phyloP scores from a whole-genome alignment of 1,140 invertebrate species.

The Aphaenogaster rudis region DNA sequence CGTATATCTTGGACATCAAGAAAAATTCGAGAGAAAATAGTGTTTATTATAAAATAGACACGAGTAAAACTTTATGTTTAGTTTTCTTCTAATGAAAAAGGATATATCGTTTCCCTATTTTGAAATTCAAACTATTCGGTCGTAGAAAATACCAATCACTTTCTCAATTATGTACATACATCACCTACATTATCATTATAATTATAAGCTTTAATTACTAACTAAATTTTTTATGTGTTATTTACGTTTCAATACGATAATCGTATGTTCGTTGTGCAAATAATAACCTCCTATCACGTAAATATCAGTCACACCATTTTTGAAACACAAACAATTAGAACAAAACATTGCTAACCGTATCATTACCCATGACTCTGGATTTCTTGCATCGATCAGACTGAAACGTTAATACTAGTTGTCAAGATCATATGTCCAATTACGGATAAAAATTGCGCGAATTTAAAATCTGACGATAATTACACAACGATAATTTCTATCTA shows the following conservation, averaged over 20 bases:
- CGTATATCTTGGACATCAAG: background rate
- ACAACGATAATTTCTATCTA: background rate
- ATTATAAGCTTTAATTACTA: conserved; percentile 9
- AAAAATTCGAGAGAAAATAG: conserved; percentile 6
- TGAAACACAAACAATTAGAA: conserved; percentile 11
- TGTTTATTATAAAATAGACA: background rate
- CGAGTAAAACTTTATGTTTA: background rate
- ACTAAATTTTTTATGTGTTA: conserved; percentile 1
- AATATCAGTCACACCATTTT: background rate
- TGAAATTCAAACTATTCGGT: background rate
- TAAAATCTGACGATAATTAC: background rate
- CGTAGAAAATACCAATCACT: background rate
- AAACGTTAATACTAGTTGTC: conserved; percentile 3
- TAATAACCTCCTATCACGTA: conserved; percentile 11
- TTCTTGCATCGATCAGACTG: background rate
- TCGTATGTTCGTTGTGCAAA: background rate
- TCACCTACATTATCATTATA: background rate
- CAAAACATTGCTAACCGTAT: conserved; percentile 20
- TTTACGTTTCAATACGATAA: conserved; percentile 20
- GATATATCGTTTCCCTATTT: background rate
- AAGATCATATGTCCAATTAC: background rate
- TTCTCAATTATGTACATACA: conserved; percentile 2
- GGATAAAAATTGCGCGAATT: background rate
- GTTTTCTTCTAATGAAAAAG: background rate
- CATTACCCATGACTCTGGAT: conserved; percentile 3